Base-by-base conservation (phyloP, 2,888 invertebrate species). In the Drosophila melanosoma region DNA sequence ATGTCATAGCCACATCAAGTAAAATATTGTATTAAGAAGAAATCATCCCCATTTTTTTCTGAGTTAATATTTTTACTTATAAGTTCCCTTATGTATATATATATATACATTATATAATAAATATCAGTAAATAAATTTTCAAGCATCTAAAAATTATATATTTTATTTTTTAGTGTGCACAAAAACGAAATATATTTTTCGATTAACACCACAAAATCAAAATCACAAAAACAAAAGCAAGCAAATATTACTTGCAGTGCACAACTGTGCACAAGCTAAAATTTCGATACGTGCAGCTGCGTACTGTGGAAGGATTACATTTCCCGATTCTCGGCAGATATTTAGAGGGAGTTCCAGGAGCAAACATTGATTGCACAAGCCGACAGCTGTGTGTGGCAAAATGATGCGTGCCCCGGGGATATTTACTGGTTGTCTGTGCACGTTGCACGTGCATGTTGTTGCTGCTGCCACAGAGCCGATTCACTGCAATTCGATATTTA, bases 401-500 rank as follows among this genome's bases (percentile, higher is more conserved):
- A 20, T 29, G 36, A 57, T 63, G 45, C 57, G 23, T 59, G 23
- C 29, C 38, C 26, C 15, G 8, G 33, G 49, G 49, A 20, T 56
- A 56, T 54, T 15, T 29, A 33, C 35, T 35, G 33, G 15, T 36
- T 54, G 38, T 49, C 11, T 54, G 48, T 54, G 32, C n/a, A n/a
- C 23, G 20, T 29, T 10, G 11, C 40, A 35, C 26, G 10, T 35
- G 23, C 12, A 26, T n/a, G 6, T 36, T 20, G 35, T n/a, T 29
- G 59, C 33, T 26, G 26, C n/a, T 10, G 58, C 17, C 56, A 5
- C 11, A 3, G 2, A 38, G 17, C 23, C 12, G 26, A 57, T n/a
- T 52, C 36, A 26, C 38, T 53, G 29, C 42, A 52, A 45, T 53
- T 42, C 23, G 45, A 42, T 64, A 53, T 58, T 64, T 64, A 64